Evolutionary conservation across 2,888 invertebrate genomes (phyloP), one percentile per base, ranked within the genome.

Genomic region (Lamellibrachia columna): DNA sequence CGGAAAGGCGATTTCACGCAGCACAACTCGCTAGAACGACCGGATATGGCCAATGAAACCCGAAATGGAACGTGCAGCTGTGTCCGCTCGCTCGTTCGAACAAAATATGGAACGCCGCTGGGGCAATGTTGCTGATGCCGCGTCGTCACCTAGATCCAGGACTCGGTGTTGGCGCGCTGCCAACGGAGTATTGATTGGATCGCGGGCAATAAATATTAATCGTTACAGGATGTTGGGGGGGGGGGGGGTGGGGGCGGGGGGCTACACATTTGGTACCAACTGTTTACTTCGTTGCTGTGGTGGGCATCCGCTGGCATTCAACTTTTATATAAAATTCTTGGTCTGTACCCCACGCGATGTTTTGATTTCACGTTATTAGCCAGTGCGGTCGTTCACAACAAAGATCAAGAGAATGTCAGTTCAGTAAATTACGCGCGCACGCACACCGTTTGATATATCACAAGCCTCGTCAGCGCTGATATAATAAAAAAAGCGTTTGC

Each of bases 1-100:
- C 75, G n/a, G 75, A 75, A 75, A 75, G 75, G 22, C 75, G 75
- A 75, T 75, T 75, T 75, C 75, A 75, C 75, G 75, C 75, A 22
- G 15, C 75, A 75, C 75, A 75, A n/a, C 75, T n/a, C 22, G 6
- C 75, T 15, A 6, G n/a, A 75, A 75, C 75, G 75, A 75, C 75
- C 75, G 75, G 75, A 75, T 75, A 22, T n/a, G 22, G 75, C 75
- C 75, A 22, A 75, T 75, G 75, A 75, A 75, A 75, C 75, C 75
- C n/a, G n/a, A 2, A 22, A 75, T n/a, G 75, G n/a, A 58, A 75
- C 75, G 75, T 75, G 75, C 22, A n/a, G 75, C 75, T 6, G 22
- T 22, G 75, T 22, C n/a, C 75, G 22, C 75, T 75, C 75, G 75
- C 75, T 75, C 75, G 75, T 6, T 22, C 75, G 75, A n/a, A 75